Conservation (phyloP, 2,797 vertebrate species). For the Hypotaenidia philippensis region DNA sequence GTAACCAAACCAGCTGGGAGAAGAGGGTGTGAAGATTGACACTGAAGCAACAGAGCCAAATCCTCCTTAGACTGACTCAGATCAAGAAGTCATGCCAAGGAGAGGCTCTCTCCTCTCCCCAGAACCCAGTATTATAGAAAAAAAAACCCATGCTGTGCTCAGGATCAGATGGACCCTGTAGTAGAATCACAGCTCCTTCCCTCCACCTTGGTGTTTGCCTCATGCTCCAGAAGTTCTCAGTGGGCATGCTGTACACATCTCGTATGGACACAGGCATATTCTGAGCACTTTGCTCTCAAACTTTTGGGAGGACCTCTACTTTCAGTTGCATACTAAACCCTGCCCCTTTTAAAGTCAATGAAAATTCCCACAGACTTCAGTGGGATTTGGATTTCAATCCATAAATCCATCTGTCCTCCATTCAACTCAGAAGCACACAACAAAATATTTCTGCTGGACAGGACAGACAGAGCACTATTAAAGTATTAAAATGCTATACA, state of each 20-base stretch:
- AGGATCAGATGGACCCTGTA: neutral
- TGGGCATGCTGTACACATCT: neutral
- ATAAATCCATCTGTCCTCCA: neutral
- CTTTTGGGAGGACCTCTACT: neutral
- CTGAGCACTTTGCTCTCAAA: neutral
- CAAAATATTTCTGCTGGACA: neutral
- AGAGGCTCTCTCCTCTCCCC: neutral
- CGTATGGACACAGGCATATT: neutral
- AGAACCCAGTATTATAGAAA: neutral
- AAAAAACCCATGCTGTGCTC: rapidly evolving
- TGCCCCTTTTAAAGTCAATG: neutral
- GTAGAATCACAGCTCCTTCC: neutral
- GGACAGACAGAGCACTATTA: neutral
- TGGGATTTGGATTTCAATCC: neutral
- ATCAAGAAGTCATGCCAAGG: neutral
- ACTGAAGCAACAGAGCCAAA: neutral
- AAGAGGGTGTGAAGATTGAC: neutral
- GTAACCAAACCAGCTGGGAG: neutral
- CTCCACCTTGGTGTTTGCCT: neutral
- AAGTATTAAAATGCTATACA: neutral
- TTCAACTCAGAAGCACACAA: neutral
- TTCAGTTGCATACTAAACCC: neutral
- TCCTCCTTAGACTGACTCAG: neutral
- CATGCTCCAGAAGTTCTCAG: neutral
- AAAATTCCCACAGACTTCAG: neutral